These are phyloP conservation scores for Sebastes flavidus DNA, from an alignment of 2,797 vertebrate species.

Conservation along the genomic window DNA sequence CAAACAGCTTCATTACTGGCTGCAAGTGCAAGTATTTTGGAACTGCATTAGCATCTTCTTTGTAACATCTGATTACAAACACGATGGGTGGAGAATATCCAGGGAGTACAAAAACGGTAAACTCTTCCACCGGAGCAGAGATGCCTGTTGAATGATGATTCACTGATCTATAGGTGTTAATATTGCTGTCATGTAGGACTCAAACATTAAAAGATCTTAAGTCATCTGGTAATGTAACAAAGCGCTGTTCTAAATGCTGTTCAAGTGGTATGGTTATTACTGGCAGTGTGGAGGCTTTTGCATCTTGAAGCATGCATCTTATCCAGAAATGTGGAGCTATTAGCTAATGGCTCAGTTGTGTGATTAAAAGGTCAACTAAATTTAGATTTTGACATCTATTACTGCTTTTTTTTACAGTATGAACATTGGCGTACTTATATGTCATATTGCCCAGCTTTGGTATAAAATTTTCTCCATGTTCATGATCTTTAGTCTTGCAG, in stretches of 20 bases:
- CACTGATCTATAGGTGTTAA: constrained; percentile 8
- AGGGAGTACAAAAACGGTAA: neutral
- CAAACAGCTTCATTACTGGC: neutral
- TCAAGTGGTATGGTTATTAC: constrained; percentile 36
- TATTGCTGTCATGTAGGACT: constrained; percentile 29
- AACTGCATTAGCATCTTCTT: neutral
- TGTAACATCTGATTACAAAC: neutral
- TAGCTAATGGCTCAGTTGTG: neutral
- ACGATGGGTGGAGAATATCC: neutral
- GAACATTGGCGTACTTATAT: neutral
- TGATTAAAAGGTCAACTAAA: neutral
- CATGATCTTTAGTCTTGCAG: neutral
- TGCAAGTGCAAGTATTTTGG: neutral
- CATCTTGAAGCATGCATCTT: constrained; percentile 1
- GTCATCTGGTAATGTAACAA: constrained; percentile 43
- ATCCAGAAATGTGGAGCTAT: neutral
- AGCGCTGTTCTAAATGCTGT: constrained; percentile 27
- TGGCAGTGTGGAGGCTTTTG: neutral
- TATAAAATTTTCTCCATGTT: neutral
- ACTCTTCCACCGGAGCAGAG: neutral
- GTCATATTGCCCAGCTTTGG: neutral
- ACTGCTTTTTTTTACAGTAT: neutral
- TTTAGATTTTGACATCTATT: neutral
- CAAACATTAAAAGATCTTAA: constrained; percentile 34
- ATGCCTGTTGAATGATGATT: constrained; percentile 3